phyloP scores from a whole-genome alignment of 2,888 invertebrate genomes.

The Acholoe squamosa region DNA sequence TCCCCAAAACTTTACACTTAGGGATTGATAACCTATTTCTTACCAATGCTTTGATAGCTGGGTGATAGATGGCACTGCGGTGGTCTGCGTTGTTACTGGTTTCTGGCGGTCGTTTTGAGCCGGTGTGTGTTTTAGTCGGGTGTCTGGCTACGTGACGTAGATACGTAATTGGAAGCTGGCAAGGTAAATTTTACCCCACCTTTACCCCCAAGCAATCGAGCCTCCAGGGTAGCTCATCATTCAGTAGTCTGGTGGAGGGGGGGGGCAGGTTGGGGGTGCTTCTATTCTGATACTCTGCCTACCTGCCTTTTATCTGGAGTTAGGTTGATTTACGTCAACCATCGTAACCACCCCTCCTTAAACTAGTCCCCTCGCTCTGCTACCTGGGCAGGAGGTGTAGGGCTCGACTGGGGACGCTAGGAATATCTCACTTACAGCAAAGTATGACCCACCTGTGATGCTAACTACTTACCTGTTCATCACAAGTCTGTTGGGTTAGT shows the following conservation, averaged over 20 bases:
- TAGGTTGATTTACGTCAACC: background rate
- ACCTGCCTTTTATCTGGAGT: background rate
- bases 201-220: background rate
- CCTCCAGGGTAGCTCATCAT: conserved; percentile 1
- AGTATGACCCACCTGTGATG: background rate
- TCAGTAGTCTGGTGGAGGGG: background rate
- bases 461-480: background rate
- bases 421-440: background rate
- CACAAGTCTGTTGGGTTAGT: too few species aligned
- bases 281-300: background rate
- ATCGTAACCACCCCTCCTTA: background rate
- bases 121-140: conserved; percentile 6
- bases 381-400: background rate
- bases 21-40: too few species aligned
- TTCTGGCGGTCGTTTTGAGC: background rate
- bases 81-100: background rate
- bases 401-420: background rate
- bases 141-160: conserved; percentile 1
- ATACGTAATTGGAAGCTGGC: background rate
- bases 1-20: too few species aligned
- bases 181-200: background rate
- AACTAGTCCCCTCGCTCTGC: background rate
- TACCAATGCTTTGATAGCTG: background rate
- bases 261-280: background rate
- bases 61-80: conserved; percentile 17